These are phyloP conservation scores for Eilema depressum DNA, from an alignment of 2,888 invertebrate species.

Conservation along the genomic window DNA sequence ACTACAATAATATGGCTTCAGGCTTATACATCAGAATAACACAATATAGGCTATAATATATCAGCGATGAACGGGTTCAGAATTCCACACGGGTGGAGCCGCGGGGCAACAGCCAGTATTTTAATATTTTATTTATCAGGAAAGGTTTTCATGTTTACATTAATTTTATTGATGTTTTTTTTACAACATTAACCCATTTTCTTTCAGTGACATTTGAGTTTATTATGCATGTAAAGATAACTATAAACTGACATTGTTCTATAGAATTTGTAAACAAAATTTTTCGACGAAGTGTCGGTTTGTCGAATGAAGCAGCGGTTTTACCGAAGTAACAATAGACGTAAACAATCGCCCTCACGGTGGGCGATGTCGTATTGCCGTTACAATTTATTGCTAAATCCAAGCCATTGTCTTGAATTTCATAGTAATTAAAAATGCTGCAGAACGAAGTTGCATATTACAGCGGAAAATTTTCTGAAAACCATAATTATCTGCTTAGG, in stretches of 20 bases:
- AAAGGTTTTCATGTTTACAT: background rate
- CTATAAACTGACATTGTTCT: slow-evolving; percentile 37
- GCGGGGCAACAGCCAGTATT: too few species aligned
- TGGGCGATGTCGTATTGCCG: slow-evolving; percentile 31
- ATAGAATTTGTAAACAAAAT: slow-evolving; percentile 47
- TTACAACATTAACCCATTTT: background rate
- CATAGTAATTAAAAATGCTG: slow-evolving; percentile 15
- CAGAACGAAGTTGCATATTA: slow-evolving; percentile 15
- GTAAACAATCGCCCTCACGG: slow-evolving; percentile 41
- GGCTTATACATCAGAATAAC: too few species aligned
- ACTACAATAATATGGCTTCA: too few species aligned
- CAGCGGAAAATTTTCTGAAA: slow-evolving; percentile 28
- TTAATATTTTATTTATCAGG: too few species aligned
- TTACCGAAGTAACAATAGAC: slow-evolving; percentile 45
- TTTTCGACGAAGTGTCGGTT: slow-evolving; percentile 32
- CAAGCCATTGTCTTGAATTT: slow-evolving; percentile 13
- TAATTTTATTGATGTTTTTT: background rate
- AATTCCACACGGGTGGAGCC: too few species aligned
- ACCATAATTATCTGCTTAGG: slow-evolving; percentile 13
- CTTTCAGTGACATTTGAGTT: background rate
- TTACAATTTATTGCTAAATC: slow-evolving; percentile 29
- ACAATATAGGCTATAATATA: too few species aligned
- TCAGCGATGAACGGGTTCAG: too few species aligned
- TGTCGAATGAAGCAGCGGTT: slow-evolving; percentile 33
- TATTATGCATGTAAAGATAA: slow-evolving; percentile 24